Evolutionary conservation across 2,113 vertebrate genomes (phyloP).

Genomic region (Ailuropoda melanoleuca): DNA sequence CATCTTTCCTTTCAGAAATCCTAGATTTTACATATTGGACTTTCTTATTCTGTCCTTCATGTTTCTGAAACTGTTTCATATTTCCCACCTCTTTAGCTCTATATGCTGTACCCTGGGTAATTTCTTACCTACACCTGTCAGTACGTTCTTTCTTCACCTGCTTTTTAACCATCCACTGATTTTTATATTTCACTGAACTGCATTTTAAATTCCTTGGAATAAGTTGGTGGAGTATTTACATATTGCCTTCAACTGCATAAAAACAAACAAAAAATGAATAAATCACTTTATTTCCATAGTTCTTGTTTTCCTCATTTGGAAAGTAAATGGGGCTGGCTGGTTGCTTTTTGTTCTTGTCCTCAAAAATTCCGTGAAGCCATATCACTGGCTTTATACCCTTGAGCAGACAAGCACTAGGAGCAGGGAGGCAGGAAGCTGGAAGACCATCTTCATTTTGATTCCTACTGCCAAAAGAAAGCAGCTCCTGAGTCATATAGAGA

Average conservation of each 20-base stretch:
- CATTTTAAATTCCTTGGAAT: constrained; percentile 36
- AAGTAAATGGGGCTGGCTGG: neutral
- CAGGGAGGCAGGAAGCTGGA: constrained; percentile 54
- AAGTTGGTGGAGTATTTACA: constrained; percentile 19
- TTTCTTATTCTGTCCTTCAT: neutral
- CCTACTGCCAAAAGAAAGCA: constrained; percentile 46
- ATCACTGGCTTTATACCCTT: neutral
- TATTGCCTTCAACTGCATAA: neutral
- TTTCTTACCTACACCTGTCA: neutral
- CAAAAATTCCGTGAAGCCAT: constrained; percentile 30
- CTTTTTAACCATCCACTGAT: neutral
- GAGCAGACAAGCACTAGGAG: neutral
- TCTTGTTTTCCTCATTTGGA: constrained; percentile 36
- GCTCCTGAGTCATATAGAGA: constrained; percentile 62
- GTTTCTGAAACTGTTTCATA: neutral
- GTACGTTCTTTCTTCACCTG: neutral
- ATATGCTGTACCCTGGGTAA: neutral
- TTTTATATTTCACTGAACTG: constrained; percentile 19
- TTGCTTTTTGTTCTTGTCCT: constrained; percentile 29
- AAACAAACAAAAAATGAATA: constrained; percentile 33
- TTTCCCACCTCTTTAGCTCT: constrained; percentile 14
- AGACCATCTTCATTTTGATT: constrained; percentile 43
- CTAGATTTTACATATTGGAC: neutral
- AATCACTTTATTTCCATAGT: neutral
- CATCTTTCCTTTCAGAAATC: constrained; percentile 33